Conservation (phyloP, 2,797 vertebrate genomes). For the Avahi laniger region DNA sequence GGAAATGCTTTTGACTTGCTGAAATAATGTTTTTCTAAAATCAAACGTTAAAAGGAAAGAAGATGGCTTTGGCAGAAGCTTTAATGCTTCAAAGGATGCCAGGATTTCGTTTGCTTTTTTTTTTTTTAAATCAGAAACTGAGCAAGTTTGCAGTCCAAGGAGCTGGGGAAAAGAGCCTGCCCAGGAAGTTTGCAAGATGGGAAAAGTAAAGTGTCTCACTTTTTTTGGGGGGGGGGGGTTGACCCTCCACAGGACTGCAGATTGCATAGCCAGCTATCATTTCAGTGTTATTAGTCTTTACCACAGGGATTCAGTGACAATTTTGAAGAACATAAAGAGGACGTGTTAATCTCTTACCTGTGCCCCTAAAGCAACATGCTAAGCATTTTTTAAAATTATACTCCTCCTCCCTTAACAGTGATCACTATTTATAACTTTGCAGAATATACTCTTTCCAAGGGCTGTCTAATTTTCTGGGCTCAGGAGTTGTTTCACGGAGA, state of each 20-base stretch:
- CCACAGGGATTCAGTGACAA: conserved; percentile 66
- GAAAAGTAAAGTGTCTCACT: too few species aligned
- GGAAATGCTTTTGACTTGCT: background rate
- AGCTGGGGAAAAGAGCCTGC: background rate
- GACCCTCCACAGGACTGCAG: background rate
- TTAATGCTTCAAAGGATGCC: background rate
- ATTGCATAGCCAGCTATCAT: conserved; percentile 5
- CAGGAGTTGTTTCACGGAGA: background rate
- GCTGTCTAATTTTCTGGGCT: background rate
- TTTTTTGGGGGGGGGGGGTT: background rate
- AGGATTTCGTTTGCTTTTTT: background rate
- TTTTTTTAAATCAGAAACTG: background rate
- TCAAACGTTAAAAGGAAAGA: background rate
- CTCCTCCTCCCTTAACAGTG: conserved; percentile 55
- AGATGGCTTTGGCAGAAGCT: background rate
- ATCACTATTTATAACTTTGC: conserved; percentile 73
- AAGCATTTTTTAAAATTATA: conserved; percentile 69
- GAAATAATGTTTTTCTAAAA: background rate
- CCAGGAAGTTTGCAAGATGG: background rate
- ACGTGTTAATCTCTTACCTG: conserved; percentile 60
- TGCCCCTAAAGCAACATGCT: conserved; percentile 36
- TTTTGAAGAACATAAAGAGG: conserved; percentile 73
- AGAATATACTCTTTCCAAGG: conserved; percentile 27
- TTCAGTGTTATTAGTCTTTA: conserved; percentile 58
- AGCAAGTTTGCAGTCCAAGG: background rate